Evolutionary conservation across 2,888 invertebrate species (phyloP), one percentile per base, ranked within the genome.

Genomic region (Lacanobia wlatinum): DNA sequence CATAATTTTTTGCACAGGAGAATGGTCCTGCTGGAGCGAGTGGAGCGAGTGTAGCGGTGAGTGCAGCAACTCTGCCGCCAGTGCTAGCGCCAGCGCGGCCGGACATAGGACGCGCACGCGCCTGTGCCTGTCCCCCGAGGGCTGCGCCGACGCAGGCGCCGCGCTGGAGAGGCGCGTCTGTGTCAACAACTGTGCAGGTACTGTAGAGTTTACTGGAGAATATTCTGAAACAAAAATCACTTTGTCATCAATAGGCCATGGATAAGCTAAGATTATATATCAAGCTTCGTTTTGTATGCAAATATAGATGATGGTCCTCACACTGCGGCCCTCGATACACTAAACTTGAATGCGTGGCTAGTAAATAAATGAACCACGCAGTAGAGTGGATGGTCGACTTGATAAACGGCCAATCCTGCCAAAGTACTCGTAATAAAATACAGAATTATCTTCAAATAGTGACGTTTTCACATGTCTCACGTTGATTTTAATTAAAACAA

Each of bases 11-110:
- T 34, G 48, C 74, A 0, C 87, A 97, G 97, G 97, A 50, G 97
- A 97, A 87, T 98, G 98, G 98, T 97, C 98, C 4, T 98, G 98
- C 86, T 99, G 98, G 98, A 97, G 97, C 0, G 98, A 98, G 62
- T 98, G 98, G 98, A 97, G 98, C 5, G 96, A 97, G 16, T 98
- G 98, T 87, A 98, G 98, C 34, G 97, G 97, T 0, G 96, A 97
- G 0, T 98, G 98, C 88, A 55, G 18, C 0, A 98, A 97, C 0
- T 93, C 96, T 60, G 79, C 82, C 0, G 50, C 46, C 0, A 87
- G 84, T 2, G 87, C 88, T 9, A 85, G 84, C 2, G 87, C 89
- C 9, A 85, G 84, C 3, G 87, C 89, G 16, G 87, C 92, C 1
- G 98, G 98, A 0, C 96, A 97, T 28, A 96, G 97, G 61, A 96